Percentiles rank a stretch among this genome's conserved stretches.
These are phyloP conservation scores for Alauda arvensis DNA, from an alignment of 2,797 vertebrate species.

Conservation along the genomic window DNA sequence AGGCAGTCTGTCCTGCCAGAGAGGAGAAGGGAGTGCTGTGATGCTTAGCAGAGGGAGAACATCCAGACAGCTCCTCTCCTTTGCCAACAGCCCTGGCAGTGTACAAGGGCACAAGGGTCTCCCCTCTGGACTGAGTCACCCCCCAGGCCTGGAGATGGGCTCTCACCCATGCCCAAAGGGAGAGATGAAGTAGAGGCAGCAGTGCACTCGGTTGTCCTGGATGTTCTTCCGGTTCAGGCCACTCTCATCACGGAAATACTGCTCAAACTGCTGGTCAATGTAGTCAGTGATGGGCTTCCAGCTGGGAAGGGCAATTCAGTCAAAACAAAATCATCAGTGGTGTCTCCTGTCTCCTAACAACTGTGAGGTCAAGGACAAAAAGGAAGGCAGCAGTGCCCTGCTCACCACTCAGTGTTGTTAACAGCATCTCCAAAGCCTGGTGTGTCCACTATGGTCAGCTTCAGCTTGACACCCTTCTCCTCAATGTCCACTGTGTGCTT, in stretches of 20 bases:
- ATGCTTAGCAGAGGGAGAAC: neutral
- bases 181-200: conserved; percentile 97
- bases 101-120: neutral
- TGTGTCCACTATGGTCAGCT: conserved; percentile 96
- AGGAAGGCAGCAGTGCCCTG: neutral
- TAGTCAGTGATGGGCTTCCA: conserved; percentile 98
- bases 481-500: conserved; percentile 98
- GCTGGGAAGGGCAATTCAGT: conserved; percentile 63
- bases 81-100: neutral
- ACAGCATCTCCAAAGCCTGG: conserved; percentile 97
- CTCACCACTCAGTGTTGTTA: conserved; percentile 96
- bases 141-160: neutral
- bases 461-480: conserved; percentile 97
- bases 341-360: neutral
- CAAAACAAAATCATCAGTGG: neutral
- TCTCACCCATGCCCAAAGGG: conserved; percentile 93
- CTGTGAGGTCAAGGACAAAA: neutral
- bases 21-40: neutral
- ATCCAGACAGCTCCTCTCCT: neutral
- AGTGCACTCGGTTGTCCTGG: conserved; percentile 96
- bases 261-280: conserved; percentile 97
- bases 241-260: conserved; percentile 96
- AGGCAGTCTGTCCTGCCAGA: neutral
- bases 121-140: neutral
- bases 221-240: conserved; percentile 98